Evolutionary conservation across 2,888 invertebrate species (phyloP).

Genomic region (Agrochola litura): DNA sequence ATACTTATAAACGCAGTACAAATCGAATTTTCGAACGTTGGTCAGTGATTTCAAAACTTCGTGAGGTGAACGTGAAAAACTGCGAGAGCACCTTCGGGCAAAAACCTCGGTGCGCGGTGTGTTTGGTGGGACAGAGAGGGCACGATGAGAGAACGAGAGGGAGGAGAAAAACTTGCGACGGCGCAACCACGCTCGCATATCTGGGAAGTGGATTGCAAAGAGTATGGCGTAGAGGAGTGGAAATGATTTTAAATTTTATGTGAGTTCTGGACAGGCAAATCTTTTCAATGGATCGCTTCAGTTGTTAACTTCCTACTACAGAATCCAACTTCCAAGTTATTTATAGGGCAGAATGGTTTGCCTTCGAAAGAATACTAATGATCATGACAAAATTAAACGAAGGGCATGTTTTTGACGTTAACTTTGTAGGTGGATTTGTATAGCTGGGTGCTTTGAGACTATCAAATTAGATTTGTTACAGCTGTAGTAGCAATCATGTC

Average conservation of each 20-base stretch:
- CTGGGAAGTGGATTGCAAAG: slow-evolving; percentile 78
- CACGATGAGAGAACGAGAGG: slow-evolving; percentile 67
- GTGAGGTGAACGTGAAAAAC: slow-evolving; percentile 74
- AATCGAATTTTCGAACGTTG: slow-evolving; percentile 66
- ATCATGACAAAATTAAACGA: too few relatives aligned
- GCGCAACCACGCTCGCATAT: slow-evolving; percentile 82
- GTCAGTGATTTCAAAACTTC: slow-evolving; percentile 68
- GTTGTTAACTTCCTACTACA: too few relatives aligned
- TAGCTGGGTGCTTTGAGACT: too few relatives aligned
- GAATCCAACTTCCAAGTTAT: too few relatives aligned
- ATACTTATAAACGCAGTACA: slow-evolving; percentile 35
- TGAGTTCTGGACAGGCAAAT: not conserved
- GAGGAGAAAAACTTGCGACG: slow-evolving; percentile 80
- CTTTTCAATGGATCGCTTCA: too few relatives aligned
- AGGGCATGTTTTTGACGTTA: too few relatives aligned
- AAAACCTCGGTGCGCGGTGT: slow-evolving; percentile 81
- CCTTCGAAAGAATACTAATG: too few relatives aligned
- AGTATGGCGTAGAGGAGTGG: slow-evolving; percentile 61
- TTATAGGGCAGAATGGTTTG: too few relatives aligned
- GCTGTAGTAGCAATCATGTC: too few relatives aligned
- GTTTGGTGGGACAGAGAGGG: slow-evolving; percentile 81
- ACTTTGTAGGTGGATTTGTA: too few relatives aligned
- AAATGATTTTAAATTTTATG: not conserved
- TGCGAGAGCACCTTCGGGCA: slow-evolving; percentile 70
- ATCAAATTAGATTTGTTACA: too few relatives aligned